Percentiles rank a stretch among this genome's conserved stretches.
These are phyloP conservation scores for Zosterops japonicus DNA, from an alignment of 2,113 vertebrate species.

Conservation along the genomic window DNA sequence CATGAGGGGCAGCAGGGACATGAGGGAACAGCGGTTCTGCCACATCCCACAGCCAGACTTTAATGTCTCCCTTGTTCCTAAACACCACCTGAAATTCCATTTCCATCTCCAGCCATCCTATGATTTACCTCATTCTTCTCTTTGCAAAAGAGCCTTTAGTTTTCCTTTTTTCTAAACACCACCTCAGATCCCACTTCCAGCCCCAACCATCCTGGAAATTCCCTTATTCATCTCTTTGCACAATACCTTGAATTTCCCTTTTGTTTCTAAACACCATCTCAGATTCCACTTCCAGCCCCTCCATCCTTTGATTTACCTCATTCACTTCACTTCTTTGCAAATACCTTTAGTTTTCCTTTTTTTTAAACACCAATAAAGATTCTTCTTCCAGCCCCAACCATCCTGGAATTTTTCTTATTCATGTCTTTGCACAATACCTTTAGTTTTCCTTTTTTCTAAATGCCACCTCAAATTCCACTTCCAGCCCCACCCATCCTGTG, in stretches of 20 bases:
- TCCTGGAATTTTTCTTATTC: too few species aligned
- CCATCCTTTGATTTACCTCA: accelerated
- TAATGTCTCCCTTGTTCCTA: neutral
- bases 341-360: neutral
- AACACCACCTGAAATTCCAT: neutral
- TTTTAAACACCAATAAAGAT: neutral
- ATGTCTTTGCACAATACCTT: neutral
- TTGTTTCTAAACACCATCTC: neutral
- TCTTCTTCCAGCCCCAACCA: neutral
- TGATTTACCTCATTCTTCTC: neutral
- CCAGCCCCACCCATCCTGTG: neutral
- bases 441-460: neutral
- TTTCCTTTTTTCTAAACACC: neutral
- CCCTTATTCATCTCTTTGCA: neutral
- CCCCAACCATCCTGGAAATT: neutral
- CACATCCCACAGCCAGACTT: neutral
- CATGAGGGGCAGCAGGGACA: neutral
- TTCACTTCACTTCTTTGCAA: neutral
- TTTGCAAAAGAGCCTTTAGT: neutral
- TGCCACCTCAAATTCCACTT: neutral
- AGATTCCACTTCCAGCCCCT: accelerated
- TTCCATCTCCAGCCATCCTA: neutral
- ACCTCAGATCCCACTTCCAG: neutral
- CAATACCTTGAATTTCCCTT: neutral
- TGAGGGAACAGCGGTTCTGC: neutral